Evolutionary conservation across 2,888 invertebrate species (phyloP).

Genomic region (Cantharis lateralis): DNA sequence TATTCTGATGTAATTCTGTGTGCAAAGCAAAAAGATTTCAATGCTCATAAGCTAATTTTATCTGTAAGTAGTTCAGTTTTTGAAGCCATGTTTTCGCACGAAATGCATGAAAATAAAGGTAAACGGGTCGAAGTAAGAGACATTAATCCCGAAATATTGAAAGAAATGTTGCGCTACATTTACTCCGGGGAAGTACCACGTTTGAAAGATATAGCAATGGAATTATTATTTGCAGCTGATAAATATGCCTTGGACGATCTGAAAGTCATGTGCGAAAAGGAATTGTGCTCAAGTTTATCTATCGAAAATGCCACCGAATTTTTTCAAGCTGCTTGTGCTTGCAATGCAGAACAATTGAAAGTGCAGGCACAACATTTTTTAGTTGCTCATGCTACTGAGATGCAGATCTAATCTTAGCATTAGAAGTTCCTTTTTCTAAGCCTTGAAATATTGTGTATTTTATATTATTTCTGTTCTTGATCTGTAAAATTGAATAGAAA

Average conservation of each 20-base stretch:
- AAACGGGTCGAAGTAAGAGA: neutral
- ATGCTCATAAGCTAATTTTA: slow-evolving; percentile 97
- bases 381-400: slow-evolving; percentile 97
- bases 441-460: too few species aligned
- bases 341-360: slow-evolving; percentile 97
- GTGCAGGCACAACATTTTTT: slow-evolving; percentile 98
- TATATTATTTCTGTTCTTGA: too few species aligned
- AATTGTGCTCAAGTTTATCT: slow-evolving; percentile 90
- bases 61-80: slow-evolving; percentile 66
- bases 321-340: slow-evolving; percentile 94
- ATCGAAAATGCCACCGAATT: slow-evolving; percentile 97
- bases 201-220: neutral
- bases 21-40: slow-evolving; percentile 87
- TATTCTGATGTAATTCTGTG: slow-evolving; percentile 97
- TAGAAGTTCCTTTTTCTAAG: neutral
- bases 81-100: neutral
- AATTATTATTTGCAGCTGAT: slow-evolving; percentile 84
- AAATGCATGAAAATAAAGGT: neutral
- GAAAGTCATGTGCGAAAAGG: slow-evolving; percentile 99
- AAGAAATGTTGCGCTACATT: neutral
- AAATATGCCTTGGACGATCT: slow-evolving; percentile 97
- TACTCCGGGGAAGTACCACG: neutral
- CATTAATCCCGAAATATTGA: neutral
- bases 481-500: too few species aligned
- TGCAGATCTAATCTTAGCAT: slow-evolving; percentile 85